Evolutionary conservation across 2,113 vertebrate genomes (phyloP).

Genomic region (Panurus biarmicus): DNA sequence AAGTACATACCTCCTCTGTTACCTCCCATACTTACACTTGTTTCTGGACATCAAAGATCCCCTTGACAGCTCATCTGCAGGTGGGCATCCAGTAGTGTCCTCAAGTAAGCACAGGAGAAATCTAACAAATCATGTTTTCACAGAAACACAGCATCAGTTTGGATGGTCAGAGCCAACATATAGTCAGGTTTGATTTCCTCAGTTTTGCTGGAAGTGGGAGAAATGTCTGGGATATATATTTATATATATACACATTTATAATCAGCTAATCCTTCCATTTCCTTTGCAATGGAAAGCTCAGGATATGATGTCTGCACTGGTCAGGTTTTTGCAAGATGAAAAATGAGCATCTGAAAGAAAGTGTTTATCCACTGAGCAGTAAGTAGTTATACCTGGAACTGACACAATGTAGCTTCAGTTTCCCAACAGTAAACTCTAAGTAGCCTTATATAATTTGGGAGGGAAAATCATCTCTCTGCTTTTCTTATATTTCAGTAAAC

Average conservation of each 20-base stretch:
- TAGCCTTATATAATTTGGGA: slow-evolving; percentile 11
- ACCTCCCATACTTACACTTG: background rate
- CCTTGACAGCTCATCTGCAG: background rate
- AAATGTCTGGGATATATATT: background rate
- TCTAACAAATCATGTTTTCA: background rate
- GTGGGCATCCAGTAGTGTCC: background rate
- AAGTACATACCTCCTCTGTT: background rate
- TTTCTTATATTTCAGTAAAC: slow-evolving; percentile 32
- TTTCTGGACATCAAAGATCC: background rate
- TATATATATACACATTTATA: no score
- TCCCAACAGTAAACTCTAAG: background rate
- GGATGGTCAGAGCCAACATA: background rate
- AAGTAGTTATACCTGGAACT: background rate
- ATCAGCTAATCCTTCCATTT: background rate
- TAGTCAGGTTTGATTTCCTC: background rate
- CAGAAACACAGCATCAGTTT: background rate
- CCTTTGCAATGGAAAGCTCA: background rate
- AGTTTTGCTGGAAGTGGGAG: background rate
- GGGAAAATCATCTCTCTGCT: background rate
- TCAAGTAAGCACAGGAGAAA: background rate
- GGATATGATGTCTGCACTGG: background rate
- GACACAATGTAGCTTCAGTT: background rate
- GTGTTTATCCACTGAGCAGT: background rate
- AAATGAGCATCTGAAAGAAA: background rate
- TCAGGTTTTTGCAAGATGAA: background rate